Evolutionary conservation across 2,797 vertebrate genomes (phyloP).

Genomic region (Dermochelys coriacea): DNA sequence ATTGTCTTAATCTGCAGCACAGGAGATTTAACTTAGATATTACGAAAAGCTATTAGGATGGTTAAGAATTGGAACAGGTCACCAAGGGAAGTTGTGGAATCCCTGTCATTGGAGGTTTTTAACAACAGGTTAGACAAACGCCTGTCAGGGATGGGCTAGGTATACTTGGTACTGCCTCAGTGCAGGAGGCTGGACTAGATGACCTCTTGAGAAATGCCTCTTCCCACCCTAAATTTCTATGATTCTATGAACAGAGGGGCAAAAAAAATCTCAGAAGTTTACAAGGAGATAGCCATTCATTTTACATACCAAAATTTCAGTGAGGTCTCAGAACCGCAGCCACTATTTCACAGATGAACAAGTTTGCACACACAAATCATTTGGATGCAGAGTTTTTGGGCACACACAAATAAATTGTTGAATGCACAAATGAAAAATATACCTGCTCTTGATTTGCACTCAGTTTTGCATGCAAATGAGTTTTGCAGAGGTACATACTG

Average conservation of each 20-base stretch:
- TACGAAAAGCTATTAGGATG: neutral
- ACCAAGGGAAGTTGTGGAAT: neutral
- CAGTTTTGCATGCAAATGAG: slow-evolving; percentile 32
- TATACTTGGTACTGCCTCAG: neutral
- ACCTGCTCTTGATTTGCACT: slow-evolving; percentile 22
- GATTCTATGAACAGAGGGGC: neutral
- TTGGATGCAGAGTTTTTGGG: neutral
- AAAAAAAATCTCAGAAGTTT: neutral
- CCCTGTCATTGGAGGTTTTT: neutral
- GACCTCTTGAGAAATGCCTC: neutral
- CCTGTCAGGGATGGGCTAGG: neutral
- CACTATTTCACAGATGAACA: neutral
- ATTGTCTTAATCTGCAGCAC: neutral
- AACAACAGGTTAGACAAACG: neutral
- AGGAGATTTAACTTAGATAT: neutral
- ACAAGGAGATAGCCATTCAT: neutral
- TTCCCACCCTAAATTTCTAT: neutral
- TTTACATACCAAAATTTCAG: neutral
- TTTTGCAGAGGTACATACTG: neutral
- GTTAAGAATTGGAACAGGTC: neutral
- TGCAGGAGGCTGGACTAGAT: neutral
- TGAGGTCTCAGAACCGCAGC: neutral
- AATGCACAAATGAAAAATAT: neutral
- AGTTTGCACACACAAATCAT: neutral
- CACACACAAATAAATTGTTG: neutral